A percentile compares a stretch with the other conserved stretches of the same genome.
These are phyloP conservation scores for Athene cunicularia DNA, from an alignment of 2,113 vertebrate species.

Conservation along the genomic window DNA sequence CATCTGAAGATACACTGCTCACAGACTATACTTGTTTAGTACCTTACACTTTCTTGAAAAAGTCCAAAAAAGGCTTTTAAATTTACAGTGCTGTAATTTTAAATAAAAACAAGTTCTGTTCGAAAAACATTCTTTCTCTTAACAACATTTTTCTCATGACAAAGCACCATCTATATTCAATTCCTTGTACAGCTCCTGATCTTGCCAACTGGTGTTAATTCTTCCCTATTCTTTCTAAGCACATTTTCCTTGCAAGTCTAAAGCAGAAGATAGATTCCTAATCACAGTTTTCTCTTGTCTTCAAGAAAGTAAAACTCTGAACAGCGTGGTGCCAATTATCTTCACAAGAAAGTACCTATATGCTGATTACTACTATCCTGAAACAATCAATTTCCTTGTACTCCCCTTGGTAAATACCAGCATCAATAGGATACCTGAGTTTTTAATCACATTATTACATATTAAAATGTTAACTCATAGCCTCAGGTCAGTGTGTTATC, in stretches of 20 bases:
- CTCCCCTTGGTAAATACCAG: conserved; percentile 48
- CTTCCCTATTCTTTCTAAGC: not conserved
- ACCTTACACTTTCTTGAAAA: not conserved
- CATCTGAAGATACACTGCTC: not conserved
- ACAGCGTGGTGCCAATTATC: conserved; percentile 51
- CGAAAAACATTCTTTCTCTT: not conserved
- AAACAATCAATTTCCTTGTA: conserved; percentile 56
- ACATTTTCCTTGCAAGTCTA: conserved; percentile 7
- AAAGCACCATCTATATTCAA: not conserved
- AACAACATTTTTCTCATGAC: not conserved
- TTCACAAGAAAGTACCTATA: conserved; percentile 15
- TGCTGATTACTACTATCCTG: conserved; percentile 49
- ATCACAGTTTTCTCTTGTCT: conserved; percentile 36
- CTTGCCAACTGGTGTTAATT: not conserved
- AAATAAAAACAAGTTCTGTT: not conserved
- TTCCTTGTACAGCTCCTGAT: not conserved
- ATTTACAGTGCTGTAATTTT: not conserved
- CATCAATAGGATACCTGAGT: conserved; percentile 27
- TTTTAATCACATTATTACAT: conserved; percentile 47
- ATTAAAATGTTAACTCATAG: conserved; percentile 53
- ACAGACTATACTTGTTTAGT: not conserved
- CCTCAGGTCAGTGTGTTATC: not conserved
- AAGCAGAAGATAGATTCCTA: conserved; percentile 24
- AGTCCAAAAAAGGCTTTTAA: not conserved
- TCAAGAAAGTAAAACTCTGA: conserved; percentile 39